Evolutionary conservation across 37 sponge, comb jelly and placozoan species (phyloP), one percentile per base, ranked within the genome.

Genomic region (Agelas oroides): DNA sequence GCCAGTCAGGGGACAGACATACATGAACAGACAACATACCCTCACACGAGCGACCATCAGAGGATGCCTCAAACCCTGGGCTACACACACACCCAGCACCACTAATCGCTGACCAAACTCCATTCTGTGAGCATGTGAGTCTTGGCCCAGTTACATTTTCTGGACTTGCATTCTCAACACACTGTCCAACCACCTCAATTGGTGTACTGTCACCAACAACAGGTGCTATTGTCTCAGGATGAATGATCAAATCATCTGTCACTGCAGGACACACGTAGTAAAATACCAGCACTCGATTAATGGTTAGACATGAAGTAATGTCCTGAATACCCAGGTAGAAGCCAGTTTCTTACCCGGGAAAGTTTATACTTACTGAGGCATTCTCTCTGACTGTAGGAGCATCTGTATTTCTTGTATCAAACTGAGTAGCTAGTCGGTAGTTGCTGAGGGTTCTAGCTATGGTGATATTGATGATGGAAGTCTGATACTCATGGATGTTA

Each of bases 271-370:
- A 84, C 6, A 53, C 34, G 57, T 72, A 16, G n/a, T 84, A 84
- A 55, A 67, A 84, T 1, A 84, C 66, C 28, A 75, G 41, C 64
- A 84, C 65, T 36, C 75, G 74, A 75, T 24, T 52, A 18, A 84
- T 23, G 15, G 23, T 23, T 20, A 63, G 0, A 28, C 84, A 84
- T n/a, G 66, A 60, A 24, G 34, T 66, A n/a, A 31, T 46, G 35
- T 84, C 84, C 28, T 56, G 23, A 13, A 84, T 65, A 16, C 40
- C 84, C 33, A 84, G 37, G 66, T 84, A 84, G 66, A 84, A 84
- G 1, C 75, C 75, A 53, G 65, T 30, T 16, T 73, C 55, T 40
- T 63, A 12, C 2, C 62, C 60, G 13, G 21, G 8, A 61, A 77
- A 77, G 1, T 61, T 15, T 28, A 77, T 16, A 20, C 32, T 2